Evolutionary conservation across 1,140 invertebrate species (phyloP).

Genomic region (Pemphigus obesinymphae): DNA sequence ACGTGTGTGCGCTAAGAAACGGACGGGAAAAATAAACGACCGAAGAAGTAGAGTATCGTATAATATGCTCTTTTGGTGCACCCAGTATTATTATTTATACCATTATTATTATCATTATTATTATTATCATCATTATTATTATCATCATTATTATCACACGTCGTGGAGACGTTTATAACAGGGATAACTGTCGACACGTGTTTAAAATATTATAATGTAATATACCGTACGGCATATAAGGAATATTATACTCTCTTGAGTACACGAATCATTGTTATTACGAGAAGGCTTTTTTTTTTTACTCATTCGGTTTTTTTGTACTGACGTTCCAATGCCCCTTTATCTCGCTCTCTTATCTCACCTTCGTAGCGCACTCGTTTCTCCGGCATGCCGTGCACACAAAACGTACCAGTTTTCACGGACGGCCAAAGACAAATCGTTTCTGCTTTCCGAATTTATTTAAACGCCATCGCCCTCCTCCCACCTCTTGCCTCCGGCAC

Average conservation of each 20-base stretch:
- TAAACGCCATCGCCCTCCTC: not conserved
- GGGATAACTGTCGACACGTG: constrained; percentile 19
- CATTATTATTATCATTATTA: not conserved
- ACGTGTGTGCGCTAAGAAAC: not conserved
- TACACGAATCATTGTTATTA: not conserved
- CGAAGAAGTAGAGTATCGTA: too few relatives aligned
- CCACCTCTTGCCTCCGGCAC: not conserved
- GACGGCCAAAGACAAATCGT: not conserved
- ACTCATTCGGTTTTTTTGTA: too few relatives aligned
- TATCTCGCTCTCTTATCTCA: too few relatives aligned
- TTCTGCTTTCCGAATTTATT: not conserved
- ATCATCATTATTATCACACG: not conserved
- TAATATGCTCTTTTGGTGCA: too few relatives aligned
- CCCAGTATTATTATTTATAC: not conserved
- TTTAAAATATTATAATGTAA: not conserved
- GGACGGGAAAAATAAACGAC: not conserved
- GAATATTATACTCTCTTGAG: not conserved
- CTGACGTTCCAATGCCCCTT: too few relatives aligned
- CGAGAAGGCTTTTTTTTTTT: too few relatives aligned
- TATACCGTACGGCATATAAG: not conserved
- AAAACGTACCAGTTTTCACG: not conserved
- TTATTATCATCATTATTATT: not conserved
- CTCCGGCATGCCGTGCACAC: not conserved
- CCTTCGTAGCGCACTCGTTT: not conserved
- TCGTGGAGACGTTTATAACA: constrained; percentile 17